Evolutionary conservation across 2,888 invertebrate genomes (phyloP).

Genomic region (Agrypnus murinus): DNA sequence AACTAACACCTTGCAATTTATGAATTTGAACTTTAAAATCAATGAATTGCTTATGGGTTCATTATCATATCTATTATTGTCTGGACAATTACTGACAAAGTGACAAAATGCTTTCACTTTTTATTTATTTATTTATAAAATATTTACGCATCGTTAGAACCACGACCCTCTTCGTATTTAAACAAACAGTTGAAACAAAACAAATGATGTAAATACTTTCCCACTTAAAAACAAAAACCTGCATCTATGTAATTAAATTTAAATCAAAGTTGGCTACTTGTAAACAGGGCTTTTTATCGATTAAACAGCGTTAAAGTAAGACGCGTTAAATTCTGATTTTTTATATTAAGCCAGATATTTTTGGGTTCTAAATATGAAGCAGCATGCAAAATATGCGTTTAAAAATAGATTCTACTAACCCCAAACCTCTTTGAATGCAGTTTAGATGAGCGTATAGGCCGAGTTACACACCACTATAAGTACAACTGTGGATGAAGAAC

Average conservation of each 20-base stretch:
- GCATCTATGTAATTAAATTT: background rate
- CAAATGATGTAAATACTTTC: no score
- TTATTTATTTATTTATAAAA: no score
- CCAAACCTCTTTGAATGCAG: slow-evolving; percentile 10
- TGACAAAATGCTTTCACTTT: no score
- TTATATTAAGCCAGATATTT: slow-evolving; percentile 15
- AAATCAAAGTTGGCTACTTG: slow-evolving; percentile 6
- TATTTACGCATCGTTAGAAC: no score
- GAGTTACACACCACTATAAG: slow-evolving; percentile 26
- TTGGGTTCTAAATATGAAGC: slow-evolving; percentile 9
- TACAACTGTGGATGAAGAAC: slow-evolving; percentile 20
- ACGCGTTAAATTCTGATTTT: background rate
- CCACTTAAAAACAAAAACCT: no score
- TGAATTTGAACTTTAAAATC: no score
- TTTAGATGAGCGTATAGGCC: slow-evolving; percentile 11
- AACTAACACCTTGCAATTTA: no score
- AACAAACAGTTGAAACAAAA: no score
- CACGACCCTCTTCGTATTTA: no score
- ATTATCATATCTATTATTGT: no score
- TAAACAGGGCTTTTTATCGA: slow-evolving; percentile 32
- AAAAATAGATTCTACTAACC: slow-evolving; percentile 24
- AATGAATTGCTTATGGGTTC: no score
- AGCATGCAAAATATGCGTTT: slow-evolving; percentile 26
- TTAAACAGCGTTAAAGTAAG: slow-evolving; percentile 7
- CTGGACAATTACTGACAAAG: no score